These are phyloP conservation scores for Neoitamus cyanurus DNA, from an alignment of 2,888 invertebrate genomes.

Conservation along the genomic window DNA sequence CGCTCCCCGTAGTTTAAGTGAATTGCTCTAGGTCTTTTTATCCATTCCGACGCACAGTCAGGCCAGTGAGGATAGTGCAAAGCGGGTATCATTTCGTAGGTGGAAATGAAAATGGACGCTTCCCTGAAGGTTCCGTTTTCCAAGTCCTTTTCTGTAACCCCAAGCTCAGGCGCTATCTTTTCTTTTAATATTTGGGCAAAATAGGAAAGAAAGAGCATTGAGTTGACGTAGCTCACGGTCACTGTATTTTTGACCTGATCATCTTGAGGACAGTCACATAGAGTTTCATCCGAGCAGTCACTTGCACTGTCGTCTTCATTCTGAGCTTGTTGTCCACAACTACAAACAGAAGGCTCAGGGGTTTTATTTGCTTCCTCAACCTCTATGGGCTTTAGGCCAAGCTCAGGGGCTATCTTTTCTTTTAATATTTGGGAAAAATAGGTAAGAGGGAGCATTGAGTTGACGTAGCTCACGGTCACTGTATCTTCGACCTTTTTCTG, in stretches of 20 bases:
- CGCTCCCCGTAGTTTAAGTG: constrained; percentile 71
- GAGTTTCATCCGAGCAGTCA: not conserved
- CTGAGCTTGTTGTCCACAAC: constrained; percentile 51
- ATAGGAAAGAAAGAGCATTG: constrained; percentile 75
- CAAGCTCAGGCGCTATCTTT: constrained; percentile 71
- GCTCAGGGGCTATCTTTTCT: constrained; percentile 69
- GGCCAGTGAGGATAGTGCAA: constrained; percentile 77
- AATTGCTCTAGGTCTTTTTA: constrained; percentile 70
- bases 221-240: constrained; percentile 68
- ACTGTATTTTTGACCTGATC: not conserved
- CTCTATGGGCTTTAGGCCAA: too few species aligned
- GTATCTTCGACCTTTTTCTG: not conserved
- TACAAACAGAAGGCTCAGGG: not conserved
- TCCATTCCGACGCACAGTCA: constrained; percentile 76
- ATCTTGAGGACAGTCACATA: not conserved
- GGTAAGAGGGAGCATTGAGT: constrained; percentile 75
- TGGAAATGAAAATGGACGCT: constrained; percentile 74
- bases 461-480: constrained; percentile 65
- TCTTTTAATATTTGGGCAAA: constrained; percentile 74
- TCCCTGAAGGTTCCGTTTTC: constrained; percentile 72
- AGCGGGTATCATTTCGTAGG: constrained; percentile 79
- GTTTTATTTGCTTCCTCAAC: constrained; percentile 50
- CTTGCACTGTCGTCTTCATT: constrained; percentile 46
- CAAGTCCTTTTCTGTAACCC: constrained; percentile 70
- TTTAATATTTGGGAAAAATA: constrained; percentile 75